phyloP scores from a whole-genome alignment of 2,797 vertebrate genomes.

The Pipistrellus pygmaeus region DNA sequence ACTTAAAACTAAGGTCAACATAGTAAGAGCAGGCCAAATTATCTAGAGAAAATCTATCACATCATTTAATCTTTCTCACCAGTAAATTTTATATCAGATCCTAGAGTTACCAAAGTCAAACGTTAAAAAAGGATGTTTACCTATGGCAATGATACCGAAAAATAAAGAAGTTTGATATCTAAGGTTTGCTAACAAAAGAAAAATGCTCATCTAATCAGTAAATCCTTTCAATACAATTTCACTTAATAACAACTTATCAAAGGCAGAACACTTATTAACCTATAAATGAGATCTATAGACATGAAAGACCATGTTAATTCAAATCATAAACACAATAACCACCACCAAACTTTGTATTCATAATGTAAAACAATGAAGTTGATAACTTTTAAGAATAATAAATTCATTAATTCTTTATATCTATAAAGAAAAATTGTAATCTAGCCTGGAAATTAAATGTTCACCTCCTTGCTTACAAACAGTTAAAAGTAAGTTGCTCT shows the following conservation, averaged over 20 bases:
- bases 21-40: neutral
- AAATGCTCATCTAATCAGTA: slow-evolving; percentile 10
- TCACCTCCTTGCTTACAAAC: neutral
- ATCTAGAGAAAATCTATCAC: slow-evolving; percentile 22
- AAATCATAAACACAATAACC: neutral
- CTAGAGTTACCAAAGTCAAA: slow-evolving; percentile 1
- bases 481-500: neutral
- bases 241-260: slow-evolving; percentile 48
- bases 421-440: slow-evolving; percentile 28
- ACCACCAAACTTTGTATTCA: neutral
- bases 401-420: slow-evolving; percentile 25
- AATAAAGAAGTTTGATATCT: neutral
- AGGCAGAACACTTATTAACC: neutral
- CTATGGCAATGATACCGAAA: neutral
- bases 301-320: neutral
- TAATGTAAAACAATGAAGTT: slow-evolving; percentile 47
- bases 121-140: slow-evolving; percentile 35
- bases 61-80: neutral
- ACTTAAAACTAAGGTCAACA: slow-evolving; percentile 34
- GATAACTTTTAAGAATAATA: slow-evolving; percentile 33
- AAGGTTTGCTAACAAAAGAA: slow-evolving; percentile 28
- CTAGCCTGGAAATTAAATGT: slow-evolving; percentile 38
- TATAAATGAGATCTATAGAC: neutral
- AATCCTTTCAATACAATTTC: slow-evolving; percentile 33
- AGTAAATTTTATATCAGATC: slow-evolving; percentile 28